Conservation (phyloP, 2,888 invertebrate genomes). For the Mylabris sibirica region DNA sequence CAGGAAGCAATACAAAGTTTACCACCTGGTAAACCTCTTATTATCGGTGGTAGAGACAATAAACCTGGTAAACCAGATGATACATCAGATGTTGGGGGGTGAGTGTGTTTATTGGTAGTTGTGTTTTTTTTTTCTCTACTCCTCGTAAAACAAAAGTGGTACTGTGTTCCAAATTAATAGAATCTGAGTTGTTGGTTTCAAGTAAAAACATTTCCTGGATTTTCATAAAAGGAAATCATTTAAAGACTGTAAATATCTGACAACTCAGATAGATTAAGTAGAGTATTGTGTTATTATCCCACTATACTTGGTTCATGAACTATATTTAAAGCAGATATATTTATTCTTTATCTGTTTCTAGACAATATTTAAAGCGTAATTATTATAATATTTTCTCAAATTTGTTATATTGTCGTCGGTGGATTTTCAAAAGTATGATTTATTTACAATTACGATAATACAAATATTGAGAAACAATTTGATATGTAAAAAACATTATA, state of each 20-base stretch:
- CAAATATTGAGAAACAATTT: too few species aligned
- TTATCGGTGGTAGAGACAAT: conserved; percentile 42
- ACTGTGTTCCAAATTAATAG: conserved; percentile 29
- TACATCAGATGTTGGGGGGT: conserved; percentile 66
- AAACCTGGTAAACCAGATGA: conserved; percentile 59
- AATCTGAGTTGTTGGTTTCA: conserved; percentile 44
- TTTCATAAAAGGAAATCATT: not conserved
- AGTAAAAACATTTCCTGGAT: not conserved
- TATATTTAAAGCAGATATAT: not conserved
- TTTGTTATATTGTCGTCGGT: not conserved
- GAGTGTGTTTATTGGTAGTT: conserved; percentile 55
- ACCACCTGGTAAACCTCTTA: conserved; percentile 60
- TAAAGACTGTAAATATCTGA: not conserved
- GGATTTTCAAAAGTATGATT: too few species aligned
- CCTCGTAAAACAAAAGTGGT: conserved; percentile 33
- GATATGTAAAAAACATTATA: too few species aligned
- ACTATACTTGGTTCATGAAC: not conserved
- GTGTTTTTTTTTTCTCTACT: conserved; percentile 1
- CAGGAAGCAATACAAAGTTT: conserved; percentile 64
- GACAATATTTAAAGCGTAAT: not conserved
- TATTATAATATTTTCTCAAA: not conserved
- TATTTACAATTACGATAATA: too few species aligned
- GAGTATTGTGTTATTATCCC: not conserved
- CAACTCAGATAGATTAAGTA: not conserved
- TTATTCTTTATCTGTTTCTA: not conserved